Evolutionary conservation across 2,888 invertebrate species (phyloP).

Genomic region (Argyresthia albistria): DNA sequence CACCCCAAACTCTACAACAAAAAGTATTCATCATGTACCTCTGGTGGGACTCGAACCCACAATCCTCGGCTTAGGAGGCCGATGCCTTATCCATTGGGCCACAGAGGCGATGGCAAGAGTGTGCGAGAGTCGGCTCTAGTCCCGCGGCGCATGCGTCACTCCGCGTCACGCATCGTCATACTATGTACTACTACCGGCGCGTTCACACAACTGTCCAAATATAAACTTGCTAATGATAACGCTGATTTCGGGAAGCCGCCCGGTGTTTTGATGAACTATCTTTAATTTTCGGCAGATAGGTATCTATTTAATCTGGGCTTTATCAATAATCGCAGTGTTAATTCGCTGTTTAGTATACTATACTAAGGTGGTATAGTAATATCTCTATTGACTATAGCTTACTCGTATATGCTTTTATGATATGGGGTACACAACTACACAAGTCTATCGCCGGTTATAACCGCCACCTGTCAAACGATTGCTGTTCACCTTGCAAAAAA

Average conservation of each 20-base stretch:
- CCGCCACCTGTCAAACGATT: too few relatives aligned
- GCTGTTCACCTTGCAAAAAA: too few relatives aligned
- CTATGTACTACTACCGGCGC: neutral
- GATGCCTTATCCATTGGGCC: constrained; percentile 89
- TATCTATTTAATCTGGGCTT: too few relatives aligned
- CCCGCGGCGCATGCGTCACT: constrained; percentile 25
- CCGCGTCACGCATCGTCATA: constrained; percentile 28
- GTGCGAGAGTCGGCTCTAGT: constrained; percentile 76
- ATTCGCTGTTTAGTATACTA: too few relatives aligned
- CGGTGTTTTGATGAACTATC: too few relatives aligned
- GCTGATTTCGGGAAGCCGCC: neutral
- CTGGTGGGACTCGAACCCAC: constrained; percentile 91
- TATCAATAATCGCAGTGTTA: too few relatives aligned
- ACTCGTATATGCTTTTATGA: too few relatives aligned
- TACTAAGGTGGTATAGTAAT: too few relatives aligned
- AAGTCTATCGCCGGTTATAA: too few relatives aligned
- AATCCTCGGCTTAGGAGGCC: constrained; percentile 89
- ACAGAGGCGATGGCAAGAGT: constrained; percentile 89
- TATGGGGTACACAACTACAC: too few relatives aligned
- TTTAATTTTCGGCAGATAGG: too few relatives aligned
- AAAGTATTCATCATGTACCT: constrained; percentile 67
- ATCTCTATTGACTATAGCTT: too few relatives aligned
- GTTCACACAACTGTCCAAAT: neutral
- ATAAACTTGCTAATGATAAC: neutral
- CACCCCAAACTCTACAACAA: neutral